Evolutionary conservation across 1,140 invertebrate genomes (phyloP), one percentile per base, ranked within the genome.

Genomic region (Drosophila dunni): DNA sequence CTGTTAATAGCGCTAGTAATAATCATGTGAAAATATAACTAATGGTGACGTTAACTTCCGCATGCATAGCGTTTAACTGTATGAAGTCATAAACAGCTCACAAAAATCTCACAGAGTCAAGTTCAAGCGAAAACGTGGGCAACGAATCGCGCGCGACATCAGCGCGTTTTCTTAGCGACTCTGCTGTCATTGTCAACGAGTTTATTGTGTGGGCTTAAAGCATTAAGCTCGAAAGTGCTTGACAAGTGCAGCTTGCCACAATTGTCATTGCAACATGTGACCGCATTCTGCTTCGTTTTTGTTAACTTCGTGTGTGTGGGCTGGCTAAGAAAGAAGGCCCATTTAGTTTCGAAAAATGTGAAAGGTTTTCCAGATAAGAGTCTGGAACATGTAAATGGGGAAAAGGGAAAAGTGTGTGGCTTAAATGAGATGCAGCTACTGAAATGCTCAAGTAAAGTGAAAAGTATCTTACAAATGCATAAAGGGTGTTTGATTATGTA

Each of bases 31-130:
- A 81, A 45, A 78, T 69, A 75, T 81, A 1, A 36, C 66, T 75
- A 79, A 72, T 60, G 70, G 33, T 86, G 82, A 85, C 81, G 75
- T 34, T 63, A 54, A 86, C 81, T 85, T 85, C 82, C 81, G 81
- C 81, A 75, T 60, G 69, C 53, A 44, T 36, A 57, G 10, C 29
- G 8, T 44, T 44, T 63, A 63, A 63, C 34, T 29, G 24, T 54
- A 53, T 54, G 45, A 58, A 13, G 17, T 73, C 70, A 73, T 73
- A 73, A 73, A 68, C 56, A 69, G 58, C 51, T 69, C 42, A 54
- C 65, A 70, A 63, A 29, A 29, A 58, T 36, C 24, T 48, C 7
- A 33, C 20, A 48, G 64, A 78, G 66, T 86, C 81, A 85, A 85
- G 81, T 85, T 85, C 81, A 85, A 86, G 67, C 48, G 54, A 58